Evolutionary conservation across 92 coral and sea anemone genomes (phyloP).

Genomic region (Phenganax subtilis): DNA sequence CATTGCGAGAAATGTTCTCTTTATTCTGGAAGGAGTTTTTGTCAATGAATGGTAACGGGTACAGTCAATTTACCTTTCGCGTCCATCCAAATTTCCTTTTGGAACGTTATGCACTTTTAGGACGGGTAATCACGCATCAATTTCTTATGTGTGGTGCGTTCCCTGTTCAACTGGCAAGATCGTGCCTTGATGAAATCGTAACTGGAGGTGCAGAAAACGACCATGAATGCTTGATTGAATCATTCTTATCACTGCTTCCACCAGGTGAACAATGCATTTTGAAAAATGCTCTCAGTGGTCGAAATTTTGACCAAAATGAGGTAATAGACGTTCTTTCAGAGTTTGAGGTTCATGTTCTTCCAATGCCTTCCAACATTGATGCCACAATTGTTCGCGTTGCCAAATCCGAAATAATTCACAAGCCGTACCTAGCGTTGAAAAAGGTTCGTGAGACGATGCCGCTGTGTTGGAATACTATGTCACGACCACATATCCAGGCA

Average conservation of each 20-base stretch:
- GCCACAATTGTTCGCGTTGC: conserved; percentile 23
- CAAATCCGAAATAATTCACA: conserved; percentile 42
- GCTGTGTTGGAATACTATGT: conserved; percentile 32
- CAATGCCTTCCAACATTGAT: conserved; percentile 39
- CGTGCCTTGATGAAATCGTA: conserved; percentile 47
- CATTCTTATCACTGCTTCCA: conserved; percentile 48
- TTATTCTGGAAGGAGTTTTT: neutral
- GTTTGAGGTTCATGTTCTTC: conserved; percentile 32
- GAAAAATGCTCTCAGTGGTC: conserved; percentile 26
- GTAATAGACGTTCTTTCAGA: conserved; percentile 45
- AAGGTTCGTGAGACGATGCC: conserved; percentile 50
- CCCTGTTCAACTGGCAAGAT: conserved; percentile 45
- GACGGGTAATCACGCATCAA: conserved; percentile 32
- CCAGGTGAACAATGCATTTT: conserved; percentile 24
- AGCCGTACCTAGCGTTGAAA: conserved; percentile 44
- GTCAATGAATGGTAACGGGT: neutral
- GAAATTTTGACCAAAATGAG: conserved; percentile 37
- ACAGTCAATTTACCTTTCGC: conserved; percentile 5
- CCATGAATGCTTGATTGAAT: conserved; percentile 39
- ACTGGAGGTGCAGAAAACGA: conserved; percentile 29
- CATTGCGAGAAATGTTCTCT: neutral
- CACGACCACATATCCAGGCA: conserved; percentile 34
- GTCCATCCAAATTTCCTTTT: neutral
- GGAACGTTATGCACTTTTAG: neutral
- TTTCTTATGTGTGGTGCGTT: conserved; percentile 47